phyloP scores from a whole-genome alignment of 1,140 invertebrate genomes.

The Camponotus floridanus region DNA sequence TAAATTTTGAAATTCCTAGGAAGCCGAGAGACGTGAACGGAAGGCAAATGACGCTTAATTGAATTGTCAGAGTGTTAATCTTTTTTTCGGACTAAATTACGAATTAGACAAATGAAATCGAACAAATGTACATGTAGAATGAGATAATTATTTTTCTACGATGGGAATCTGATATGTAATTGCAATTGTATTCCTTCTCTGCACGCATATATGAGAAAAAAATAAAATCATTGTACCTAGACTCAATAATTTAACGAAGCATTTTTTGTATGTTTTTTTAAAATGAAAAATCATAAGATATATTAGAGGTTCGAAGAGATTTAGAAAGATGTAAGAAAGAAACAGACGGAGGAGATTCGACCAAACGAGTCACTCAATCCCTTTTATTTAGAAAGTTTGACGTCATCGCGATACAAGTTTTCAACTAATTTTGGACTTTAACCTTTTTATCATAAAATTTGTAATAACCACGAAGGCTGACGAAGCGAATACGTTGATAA shows the following conservation, averaged over 20 bases:
- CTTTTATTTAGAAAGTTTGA: slow-evolving; percentile 18
- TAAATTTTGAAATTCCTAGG: slow-evolving; percentile 20
- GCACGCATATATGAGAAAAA: no score
- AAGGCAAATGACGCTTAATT: not conserved
- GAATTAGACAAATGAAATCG: not conserved
- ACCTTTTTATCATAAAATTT: slow-evolving; percentile 64
- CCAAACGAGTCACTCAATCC: slow-evolving; percentile 6
- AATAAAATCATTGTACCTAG: not conserved
- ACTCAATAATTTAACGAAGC: not conserved
- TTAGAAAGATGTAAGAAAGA: not conserved
- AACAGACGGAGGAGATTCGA: not conserved
- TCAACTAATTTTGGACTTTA: slow-evolving; percentile 62
- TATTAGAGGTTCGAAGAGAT: not conserved
- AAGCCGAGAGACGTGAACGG: not conserved
- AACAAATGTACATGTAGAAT: not conserved
- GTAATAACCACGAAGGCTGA: slow-evolving; percentile 44
- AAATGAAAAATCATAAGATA: not conserved
- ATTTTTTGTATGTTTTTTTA: not conserved
- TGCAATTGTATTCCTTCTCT: no score
- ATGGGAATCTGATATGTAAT: not conserved
- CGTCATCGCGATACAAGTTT: slow-evolving; percentile 3
- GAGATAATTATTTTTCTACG: not conserved
- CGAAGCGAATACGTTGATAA: slow-evolving; percentile 28
- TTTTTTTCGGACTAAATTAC: slow-evolving; percentile 1
- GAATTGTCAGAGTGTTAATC: not conserved